A percentile compares a stretch with the other conserved stretches of the same genome.
Conservation (phyloP, 2,888 invertebrate genomes). For the Standfussiana lucernea region DNA sequence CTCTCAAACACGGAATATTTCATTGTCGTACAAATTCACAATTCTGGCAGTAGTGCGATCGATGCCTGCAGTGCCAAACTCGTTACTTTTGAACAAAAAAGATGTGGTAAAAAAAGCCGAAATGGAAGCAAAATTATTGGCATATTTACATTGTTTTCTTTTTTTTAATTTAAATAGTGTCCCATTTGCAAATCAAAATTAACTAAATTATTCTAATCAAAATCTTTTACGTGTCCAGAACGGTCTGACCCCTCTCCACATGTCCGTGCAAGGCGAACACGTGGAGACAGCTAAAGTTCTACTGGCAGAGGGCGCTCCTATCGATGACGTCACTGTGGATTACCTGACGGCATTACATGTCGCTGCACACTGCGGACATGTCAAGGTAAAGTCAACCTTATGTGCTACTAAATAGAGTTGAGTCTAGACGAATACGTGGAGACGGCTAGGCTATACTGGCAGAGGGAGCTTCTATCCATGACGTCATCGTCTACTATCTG, state of each 20-base stretch:
- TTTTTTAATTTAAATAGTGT: background rate
- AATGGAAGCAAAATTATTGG: no score
- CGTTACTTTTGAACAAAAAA: no score
- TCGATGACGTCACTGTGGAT: slow-evolving; percentile 99
- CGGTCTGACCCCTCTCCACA: slow-evolving; percentile 98
- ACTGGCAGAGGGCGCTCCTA: slow-evolving; percentile 98
- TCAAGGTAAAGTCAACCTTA: slow-evolving; percentile 85
- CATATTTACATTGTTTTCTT: background rate
- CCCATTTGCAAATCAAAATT: background rate
- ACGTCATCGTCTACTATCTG: no score
- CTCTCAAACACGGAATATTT: no score
- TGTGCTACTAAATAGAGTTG: fast-evolving
- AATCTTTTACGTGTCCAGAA: slow-evolving; percentile 89
- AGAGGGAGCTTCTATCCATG: no score
- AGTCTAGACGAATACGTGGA: background rate
- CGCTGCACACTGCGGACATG: slow-evolving; percentile 98
- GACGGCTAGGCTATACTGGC: no score
- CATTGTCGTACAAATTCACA: no score
- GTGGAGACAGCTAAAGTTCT: slow-evolving; percentile 98
- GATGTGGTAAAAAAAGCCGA: no score
- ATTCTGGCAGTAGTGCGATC: no score
- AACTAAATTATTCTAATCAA: background rate
- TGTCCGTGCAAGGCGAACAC: slow-evolving; percentile 99
- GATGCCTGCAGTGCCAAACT: no score
- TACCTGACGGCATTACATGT: slow-evolving; percentile 99